Evolutionary conservation across 2,797 vertebrate genomes (phyloP), one percentile per base, ranked within the genome.

Genomic region (Chrysocyon brachyurus): DNA sequence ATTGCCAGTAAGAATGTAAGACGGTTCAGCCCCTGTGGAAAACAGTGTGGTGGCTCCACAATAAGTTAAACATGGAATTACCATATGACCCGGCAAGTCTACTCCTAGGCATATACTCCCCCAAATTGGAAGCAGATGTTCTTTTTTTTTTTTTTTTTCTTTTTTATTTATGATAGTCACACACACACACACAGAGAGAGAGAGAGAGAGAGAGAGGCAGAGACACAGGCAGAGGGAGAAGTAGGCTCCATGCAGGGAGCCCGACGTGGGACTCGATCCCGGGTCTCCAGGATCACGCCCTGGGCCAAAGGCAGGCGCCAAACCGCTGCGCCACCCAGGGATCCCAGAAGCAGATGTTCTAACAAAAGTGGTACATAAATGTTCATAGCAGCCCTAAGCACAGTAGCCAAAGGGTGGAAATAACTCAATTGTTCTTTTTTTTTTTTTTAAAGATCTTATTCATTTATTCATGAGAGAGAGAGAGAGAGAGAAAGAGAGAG

Each of bases 321-420:
- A 36, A 36, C 36, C 3, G 36, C 36, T 36, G 36, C 36, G 3
- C 36, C 36, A 36, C 36, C 36, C 36, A 36, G 36, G 36, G 36
- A 36, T 36, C 36, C 36, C 36, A 36, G 28, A 83, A 97, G 68
- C 97, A 96, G 87, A 88, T 93, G 70, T 84, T 79, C 36, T 73
- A 54, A 73, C 15, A 87, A 52, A 64, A 73, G 40, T 16, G 33
- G 14, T 8, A 12, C 7, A 2, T 33, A 24, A 72, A 59, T 33
- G 72, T 79, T 88, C 64, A 54, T 6, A 36, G 36, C 54, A 68
- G 26, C 22, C 64, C 40, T 36, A 31, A 21, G 46, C 31, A 31
- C 12, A n/a, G 26, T 14, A 82, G 17, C 17, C 56, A 15, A 64
- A 78, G 63, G 26, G 22, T 87, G 12, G n/a, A 59, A 75, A 75